Conservation (phyloP, 1,140 invertebrate genomes). For the Rhopalosiphum maidis region DNA sequence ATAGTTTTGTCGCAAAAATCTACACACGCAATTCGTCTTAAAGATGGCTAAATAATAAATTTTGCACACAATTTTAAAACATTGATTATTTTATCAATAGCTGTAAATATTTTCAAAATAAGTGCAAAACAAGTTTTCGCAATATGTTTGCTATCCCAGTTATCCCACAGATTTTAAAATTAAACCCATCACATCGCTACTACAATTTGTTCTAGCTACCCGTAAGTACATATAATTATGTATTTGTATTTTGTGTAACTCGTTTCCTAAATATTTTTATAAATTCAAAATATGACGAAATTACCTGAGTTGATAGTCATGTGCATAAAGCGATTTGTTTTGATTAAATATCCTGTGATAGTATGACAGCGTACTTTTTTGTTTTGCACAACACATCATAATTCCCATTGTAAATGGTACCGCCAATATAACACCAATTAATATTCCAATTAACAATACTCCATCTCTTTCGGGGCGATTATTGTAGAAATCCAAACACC, state of each 20-base stretch:
- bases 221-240: background rate
- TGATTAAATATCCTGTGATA: conserved; percentile 45
- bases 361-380: conserved; percentile 26
- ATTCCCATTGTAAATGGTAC: conserved; percentile 70
- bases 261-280: background rate
- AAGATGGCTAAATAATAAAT: no score
- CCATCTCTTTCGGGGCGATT: conserved; percentile 71
- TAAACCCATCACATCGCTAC: background rate
- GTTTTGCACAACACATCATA: conserved; percentile 63
- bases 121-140: background rate
- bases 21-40: no score
- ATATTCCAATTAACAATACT: conserved; percentile 70
- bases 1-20: no score
- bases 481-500: conserved; percentile 70
- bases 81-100: background rate
- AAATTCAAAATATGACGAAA: background rate
- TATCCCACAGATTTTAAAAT: background rate
- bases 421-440: conserved; percentile 72
- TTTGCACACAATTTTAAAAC: no score
- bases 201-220: background rate
- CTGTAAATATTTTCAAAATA: background rate
- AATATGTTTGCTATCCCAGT: background rate
- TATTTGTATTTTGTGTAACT: background rate
- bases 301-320: conserved; percentile 45
- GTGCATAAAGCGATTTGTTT: background rate